Evolutionary conservation across 35 echinoderm and acorn worm genomes (phyloP).

Genomic region (Lytechinus pictus): DNA sequence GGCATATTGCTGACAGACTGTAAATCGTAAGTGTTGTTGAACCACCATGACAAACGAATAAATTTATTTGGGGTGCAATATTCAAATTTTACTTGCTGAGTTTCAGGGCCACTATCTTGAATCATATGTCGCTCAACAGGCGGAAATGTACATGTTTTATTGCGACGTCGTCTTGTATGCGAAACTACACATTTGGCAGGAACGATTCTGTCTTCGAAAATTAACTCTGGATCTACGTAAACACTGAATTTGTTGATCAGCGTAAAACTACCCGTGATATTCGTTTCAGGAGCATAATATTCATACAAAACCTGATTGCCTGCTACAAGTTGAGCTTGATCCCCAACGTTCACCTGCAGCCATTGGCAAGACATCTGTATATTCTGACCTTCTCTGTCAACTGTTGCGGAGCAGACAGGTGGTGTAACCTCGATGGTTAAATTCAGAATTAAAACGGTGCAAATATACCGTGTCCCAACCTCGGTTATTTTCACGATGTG

Average conservation of each 20-base stretch:
- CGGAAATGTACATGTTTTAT: background rate
- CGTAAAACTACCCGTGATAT: background rate
- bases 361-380: background rate
- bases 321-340: background rate
- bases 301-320: background rate
- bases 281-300: background rate
- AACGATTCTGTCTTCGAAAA: background rate
- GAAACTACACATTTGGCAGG: background rate
- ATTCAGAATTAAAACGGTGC: background rate
- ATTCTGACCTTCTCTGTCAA: background rate
- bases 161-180: background rate
- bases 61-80: background rate
- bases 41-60: background rate
- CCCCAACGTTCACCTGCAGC: background rate
- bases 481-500: background rate
- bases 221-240: background rate
- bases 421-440: slow-evolving; percentile 1
- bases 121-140: background rate
- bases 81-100: background rate
- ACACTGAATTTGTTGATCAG: background rate
- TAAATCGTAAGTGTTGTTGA: background rate
- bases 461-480: background rate
- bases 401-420: background rate
- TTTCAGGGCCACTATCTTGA: background rate
- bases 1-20: background rate